Evolutionary conservation across 2,113 vertebrate genomes (phyloP).

Genomic region (Monopterus albus): DNA sequence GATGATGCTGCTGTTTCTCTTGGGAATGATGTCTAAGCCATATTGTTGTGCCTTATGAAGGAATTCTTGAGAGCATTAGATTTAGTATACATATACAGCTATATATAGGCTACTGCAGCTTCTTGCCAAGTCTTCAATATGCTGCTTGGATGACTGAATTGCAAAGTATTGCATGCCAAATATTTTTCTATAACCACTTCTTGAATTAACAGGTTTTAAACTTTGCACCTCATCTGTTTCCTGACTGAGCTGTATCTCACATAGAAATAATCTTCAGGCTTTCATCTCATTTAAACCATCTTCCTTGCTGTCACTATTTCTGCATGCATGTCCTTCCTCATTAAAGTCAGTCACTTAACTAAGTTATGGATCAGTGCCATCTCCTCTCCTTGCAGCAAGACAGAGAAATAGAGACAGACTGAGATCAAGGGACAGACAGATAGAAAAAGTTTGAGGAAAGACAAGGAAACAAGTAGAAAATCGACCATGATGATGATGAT

Average conservation of each 20-base stretch:
- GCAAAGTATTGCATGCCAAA: slow-evolving; percentile 4
- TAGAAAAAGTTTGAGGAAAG: slow-evolving; percentile 26
- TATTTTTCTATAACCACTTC: slow-evolving; percentile 10
- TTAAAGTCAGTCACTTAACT: slow-evolving; percentile 62
- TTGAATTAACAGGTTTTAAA: slow-evolving; percentile 28
- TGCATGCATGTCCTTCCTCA: slow-evolving; percentile 35
- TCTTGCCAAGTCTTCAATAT: slow-evolving; percentile 28
- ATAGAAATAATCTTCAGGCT: slow-evolving; percentile 10
- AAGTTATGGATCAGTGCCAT: slow-evolving; percentile 70
- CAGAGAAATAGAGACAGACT: slow-evolving; percentile 27
- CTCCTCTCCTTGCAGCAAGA: slow-evolving; percentile 47
- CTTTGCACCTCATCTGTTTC: slow-evolving; percentile 5
- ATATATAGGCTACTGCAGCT: too few species aligned
- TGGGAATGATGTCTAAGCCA: background rate
- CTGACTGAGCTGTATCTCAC: slow-evolving; percentile 6
- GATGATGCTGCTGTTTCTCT: background rate
- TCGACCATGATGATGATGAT: slow-evolving; percentile 28
- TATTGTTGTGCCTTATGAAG: background rate
- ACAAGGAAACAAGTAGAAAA: slow-evolving; percentile 13
- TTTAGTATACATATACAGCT: too few species aligned
- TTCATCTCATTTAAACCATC: slow-evolving; percentile 29
- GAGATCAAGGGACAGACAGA: slow-evolving; percentile 31
- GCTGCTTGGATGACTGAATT: slow-evolving; percentile 8
- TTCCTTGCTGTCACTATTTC: slow-evolving; percentile 29
- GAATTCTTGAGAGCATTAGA: slow-evolving; percentile 21